Evolutionary conservation across 2,888 invertebrate genomes (phyloP).

Genomic region (Sminthurides aquaticus): DNA sequence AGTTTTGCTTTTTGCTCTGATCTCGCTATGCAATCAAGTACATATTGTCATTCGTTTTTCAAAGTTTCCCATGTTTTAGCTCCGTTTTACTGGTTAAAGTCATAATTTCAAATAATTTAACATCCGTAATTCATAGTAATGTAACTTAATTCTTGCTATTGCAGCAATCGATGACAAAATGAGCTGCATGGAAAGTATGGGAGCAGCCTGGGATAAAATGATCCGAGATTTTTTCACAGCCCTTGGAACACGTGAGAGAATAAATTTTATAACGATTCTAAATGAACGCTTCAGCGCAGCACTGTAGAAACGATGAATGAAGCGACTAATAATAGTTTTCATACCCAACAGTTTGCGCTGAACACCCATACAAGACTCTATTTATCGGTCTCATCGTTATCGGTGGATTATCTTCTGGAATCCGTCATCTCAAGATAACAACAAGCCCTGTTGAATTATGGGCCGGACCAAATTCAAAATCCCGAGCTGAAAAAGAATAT

Average conservation of each 20-base stretch:
- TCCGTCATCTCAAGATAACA: conserved; percentile 67
- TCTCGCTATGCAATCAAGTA: no score
- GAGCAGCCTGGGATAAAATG: conserved; percentile 36
- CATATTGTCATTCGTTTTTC: no score
- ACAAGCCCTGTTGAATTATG: conserved; percentile 95
- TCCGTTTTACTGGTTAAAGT: no score
- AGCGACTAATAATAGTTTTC: no score
- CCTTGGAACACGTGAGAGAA: conserved; percentile 31
- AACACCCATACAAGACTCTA: conserved; percentile 31
- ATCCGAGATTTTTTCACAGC: conserved; percentile 35
- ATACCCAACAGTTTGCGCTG: conserved; percentile 43
- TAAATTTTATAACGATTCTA: no score
- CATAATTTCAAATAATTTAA: no score
- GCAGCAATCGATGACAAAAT: conserved; percentile 25
- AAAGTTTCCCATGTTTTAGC: no score
- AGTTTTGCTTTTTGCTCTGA: no score
- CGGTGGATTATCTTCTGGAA: conserved; percentile 60
- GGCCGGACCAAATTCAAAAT: conserved; percentile 82
- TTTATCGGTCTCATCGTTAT: conserved; percentile 30
- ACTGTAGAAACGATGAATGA: no score
- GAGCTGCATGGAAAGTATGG: conserved; percentile 35
- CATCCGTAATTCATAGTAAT: no score
- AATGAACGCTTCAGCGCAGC: no score
- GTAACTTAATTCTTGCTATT: conserved; percentile 1
- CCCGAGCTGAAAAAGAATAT: conserved; percentile 77